Evolutionary conservation across 2,888 invertebrate species (phyloP).

Genomic region (Sarcophaga subvicina): DNA sequence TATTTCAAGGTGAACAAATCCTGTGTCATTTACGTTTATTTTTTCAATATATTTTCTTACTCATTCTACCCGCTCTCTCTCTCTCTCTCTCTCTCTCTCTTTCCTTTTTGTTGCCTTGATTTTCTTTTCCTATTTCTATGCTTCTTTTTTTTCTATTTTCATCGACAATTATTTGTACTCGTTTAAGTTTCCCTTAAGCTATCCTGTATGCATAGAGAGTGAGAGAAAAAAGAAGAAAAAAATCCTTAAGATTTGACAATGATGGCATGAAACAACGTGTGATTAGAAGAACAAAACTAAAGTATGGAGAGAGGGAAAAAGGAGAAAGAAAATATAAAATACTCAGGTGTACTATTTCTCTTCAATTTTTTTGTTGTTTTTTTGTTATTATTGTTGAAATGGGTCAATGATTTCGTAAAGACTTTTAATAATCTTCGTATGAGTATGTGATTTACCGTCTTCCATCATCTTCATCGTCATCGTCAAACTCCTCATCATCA

Average conservation of each 20-base stretch:
- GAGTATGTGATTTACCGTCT: slow-evolving; percentile 50
- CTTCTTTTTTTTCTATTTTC: too few relatives aligned
- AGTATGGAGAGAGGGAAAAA: neutral
- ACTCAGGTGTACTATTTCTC: slow-evolving; percentile 48
- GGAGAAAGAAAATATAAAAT: neutral
- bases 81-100: neutral
- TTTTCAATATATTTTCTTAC: neutral
- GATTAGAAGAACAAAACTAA: neutral
- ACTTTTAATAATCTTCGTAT: slow-evolving; percentile 63
- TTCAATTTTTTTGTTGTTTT: neutral
- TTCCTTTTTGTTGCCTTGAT: slow-evolving; percentile 10
- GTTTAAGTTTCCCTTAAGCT: slow-evolving; percentile 49
- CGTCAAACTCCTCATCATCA: too few relatives aligned
- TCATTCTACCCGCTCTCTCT: slow-evolving; percentile 21
- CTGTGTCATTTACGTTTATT: slow-evolving; percentile 39
- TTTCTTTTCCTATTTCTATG: neutral
- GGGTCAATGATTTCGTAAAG: slow-evolving; percentile 66
- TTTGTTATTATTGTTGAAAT: slow-evolving; percentile 28
- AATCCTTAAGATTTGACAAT: neutral
- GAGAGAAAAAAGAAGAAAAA: slow-evolving; percentile 19
- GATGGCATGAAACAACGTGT: neutral
- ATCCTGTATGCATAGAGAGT: slow-evolving; percentile 18
- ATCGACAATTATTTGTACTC: neutral
- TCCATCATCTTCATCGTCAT: neutral
- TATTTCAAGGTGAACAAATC: slow-evolving; percentile 53